These are phyloP conservation scores for Pegea sp. DNA, from an alignment of 23 tunicate genomes.

Conservation along the genomic window DNA sequence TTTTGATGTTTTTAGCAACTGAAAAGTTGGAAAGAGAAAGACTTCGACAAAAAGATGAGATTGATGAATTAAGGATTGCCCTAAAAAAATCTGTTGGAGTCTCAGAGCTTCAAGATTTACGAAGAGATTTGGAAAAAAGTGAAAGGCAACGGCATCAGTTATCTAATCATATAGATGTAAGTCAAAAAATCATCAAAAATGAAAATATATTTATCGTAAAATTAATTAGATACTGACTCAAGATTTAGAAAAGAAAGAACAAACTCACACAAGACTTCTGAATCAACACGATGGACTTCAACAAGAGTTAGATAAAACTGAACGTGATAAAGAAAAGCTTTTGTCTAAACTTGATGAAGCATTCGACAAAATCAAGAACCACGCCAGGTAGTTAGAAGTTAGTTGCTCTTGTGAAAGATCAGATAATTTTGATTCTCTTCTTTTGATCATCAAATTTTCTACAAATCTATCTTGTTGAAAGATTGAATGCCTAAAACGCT, in stretches of 20 bases:
- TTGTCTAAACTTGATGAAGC: constrained; percentile 66
- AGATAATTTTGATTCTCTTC: no score
- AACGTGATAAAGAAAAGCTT: constrained; percentile 33
- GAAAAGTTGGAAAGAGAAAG: constrained; percentile 38
- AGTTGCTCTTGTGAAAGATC: no score
- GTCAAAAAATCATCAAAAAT: background rate
- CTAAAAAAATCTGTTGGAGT: constrained; percentile 87
- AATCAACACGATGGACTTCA: constrained; percentile 56
- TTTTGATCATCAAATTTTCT: no score
- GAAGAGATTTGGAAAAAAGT: constrained; percentile 68
- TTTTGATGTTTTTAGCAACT: constrained; percentile 46
- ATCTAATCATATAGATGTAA: constrained; percentile 86
- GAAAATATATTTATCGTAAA: background rate
- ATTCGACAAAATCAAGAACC: constrained; percentile 33
- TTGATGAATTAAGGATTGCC: constrained; percentile 68
- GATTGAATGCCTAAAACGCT: no score
- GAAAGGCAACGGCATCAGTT: constrained; percentile 85
- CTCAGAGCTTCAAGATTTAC: no score
- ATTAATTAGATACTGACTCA: constrained; percentile 36
- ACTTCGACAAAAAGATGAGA: constrained; percentile 59
- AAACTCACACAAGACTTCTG: constrained; percentile 33
- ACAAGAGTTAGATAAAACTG: constrained; percentile 27
- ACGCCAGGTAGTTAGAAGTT: constrained; percentile 38
- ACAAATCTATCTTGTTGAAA: no score
- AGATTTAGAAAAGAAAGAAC: constrained; percentile 82